phyloP scores from a whole-genome alignment of 2,113 vertebrate species.

The Oceanites oceanicus region DNA sequence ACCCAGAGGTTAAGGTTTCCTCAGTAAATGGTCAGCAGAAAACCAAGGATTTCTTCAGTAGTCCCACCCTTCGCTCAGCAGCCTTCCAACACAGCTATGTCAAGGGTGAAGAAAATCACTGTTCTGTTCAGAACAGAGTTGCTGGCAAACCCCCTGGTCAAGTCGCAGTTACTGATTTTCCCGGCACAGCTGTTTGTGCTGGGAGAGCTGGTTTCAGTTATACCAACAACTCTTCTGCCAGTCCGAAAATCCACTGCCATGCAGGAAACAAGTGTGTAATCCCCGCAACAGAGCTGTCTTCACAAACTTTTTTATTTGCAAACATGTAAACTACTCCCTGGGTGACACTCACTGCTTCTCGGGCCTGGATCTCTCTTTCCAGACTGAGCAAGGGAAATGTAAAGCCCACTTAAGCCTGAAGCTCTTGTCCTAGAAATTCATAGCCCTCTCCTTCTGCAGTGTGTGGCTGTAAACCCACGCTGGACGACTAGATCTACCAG shows the following conservation, averaged over 20 bases:
- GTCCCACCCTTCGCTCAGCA: background rate
- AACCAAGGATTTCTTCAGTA: background rate
- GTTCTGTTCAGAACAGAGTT: background rate
- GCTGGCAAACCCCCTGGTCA: background rate
- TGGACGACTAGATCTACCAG: background rate
- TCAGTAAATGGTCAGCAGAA: background rate
- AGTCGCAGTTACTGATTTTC: background rate
- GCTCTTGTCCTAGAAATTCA: background rate
- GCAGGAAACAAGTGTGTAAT: background rate
- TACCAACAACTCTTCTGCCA: background rate
- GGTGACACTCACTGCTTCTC: background rate
- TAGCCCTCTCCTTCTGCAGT: background rate
- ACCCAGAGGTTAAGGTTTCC: background rate
- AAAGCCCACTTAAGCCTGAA: background rate
- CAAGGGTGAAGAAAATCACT: background rate
- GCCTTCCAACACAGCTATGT: background rate
- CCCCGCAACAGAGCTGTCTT: background rate
- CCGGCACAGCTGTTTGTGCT: background rate
- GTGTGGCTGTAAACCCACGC: background rate
- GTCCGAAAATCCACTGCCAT: background rate
- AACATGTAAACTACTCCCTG: background rate
- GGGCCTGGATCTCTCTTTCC: background rate
- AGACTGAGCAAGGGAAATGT: background rate
- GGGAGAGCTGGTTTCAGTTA: background rate
- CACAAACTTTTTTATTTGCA: background rate